Percentiles rank a stretch among this genome's conserved stretches.
Conservation (phyloP, 2,113 vertebrate species). For the Microcebus tavaratra region DNA sequence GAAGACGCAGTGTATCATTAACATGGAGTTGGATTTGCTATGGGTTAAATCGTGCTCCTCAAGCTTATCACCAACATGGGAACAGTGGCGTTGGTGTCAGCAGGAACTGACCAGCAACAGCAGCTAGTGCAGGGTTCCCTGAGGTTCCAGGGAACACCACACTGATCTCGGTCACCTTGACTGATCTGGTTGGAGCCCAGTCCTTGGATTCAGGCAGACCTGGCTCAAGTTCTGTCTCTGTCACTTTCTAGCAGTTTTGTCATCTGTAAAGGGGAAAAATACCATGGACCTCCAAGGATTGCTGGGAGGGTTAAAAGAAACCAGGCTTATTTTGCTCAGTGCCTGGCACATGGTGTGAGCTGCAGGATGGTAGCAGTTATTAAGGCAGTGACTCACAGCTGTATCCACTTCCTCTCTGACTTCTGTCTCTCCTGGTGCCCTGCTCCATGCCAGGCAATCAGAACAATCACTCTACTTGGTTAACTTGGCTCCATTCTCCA, state of each 20-base stretch:
- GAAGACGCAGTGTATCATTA: background rate
- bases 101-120: background rate
- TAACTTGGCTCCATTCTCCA: background rate
- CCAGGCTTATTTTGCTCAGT: background rate
- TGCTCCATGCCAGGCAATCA: background rate
- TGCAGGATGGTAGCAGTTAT: background rate
- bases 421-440: background rate
- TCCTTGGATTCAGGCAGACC: background rate
- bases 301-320: background rate
- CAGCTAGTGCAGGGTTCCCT: background rate
- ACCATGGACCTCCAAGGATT: background rate
- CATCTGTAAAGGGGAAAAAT: background rate
- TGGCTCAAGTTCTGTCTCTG: background rate
- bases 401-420: background rate
- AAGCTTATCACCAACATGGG: background rate
- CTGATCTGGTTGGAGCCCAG: background rate
- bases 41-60: background rate
- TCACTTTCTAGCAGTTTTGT: background rate
- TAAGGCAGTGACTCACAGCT: background rate
- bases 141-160: background rate
- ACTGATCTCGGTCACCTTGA: too few species aligned
- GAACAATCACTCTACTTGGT: background rate
- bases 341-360: background rate
- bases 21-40: background rate
- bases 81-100: background rate